A percentile compares a stretch with the other conserved stretches of the same genome.
phyloP scores from a whole-genome alignment of 2,113 vertebrate genomes.

The Phyllostomus hastatus region DNA sequence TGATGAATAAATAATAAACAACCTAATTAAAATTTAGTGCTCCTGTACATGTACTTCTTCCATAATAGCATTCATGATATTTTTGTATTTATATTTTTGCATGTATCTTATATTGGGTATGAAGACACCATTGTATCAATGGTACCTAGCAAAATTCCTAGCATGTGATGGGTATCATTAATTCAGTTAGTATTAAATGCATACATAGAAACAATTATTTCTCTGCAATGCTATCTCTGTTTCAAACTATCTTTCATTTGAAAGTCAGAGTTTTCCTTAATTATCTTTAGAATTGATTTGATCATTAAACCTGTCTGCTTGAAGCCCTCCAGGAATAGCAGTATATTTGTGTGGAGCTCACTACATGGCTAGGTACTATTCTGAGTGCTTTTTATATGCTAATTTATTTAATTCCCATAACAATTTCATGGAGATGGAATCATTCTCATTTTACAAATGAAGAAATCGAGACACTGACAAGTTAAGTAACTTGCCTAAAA shows the following conservation, averaged over 20 bases:
- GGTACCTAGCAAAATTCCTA: background rate
- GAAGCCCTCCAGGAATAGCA: background rate
- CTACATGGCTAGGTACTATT: background rate
- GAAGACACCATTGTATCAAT: background rate
- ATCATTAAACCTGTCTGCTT: background rate
- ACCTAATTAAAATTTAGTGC: background rate
- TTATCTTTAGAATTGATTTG: background rate
- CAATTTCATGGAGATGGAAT: background rate
- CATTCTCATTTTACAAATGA: background rate
- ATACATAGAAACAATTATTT: background rate
- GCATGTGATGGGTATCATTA: background rate
- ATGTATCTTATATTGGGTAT: background rate
- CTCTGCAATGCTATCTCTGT: background rate
- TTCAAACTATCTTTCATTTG: background rate
- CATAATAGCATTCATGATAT: background rate
- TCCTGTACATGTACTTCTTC: background rate
- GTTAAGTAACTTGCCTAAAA: background rate
- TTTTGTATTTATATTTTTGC: background rate
- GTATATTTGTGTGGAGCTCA: background rate
- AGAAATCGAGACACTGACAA: background rate
- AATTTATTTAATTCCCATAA: background rate
- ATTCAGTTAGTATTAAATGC: slow-evolving; percentile 26
- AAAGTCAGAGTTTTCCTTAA: background rate
- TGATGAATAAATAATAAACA: slow-evolving; percentile 6
- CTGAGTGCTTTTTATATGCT: background rate